phyloP scores from a whole-genome alignment of 2,888 invertebrate species.

The Trissonchulus sp. region DNA sequence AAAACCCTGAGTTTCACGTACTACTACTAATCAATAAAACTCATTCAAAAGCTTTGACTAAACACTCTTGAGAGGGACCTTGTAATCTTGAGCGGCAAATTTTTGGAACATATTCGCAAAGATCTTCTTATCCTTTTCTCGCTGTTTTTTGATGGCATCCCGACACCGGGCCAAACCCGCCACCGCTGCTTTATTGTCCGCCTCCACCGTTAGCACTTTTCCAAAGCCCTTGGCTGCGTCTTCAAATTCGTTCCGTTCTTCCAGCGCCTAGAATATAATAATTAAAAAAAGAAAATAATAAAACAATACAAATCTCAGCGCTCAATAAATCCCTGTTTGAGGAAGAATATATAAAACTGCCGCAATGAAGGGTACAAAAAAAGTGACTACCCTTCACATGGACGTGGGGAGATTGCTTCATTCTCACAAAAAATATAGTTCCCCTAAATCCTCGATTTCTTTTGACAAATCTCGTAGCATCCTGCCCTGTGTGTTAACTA shows the following conservation, averaged over 20 bases:
- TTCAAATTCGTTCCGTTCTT: conserved; percentile 70
- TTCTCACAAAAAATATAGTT: too few relatives aligned
- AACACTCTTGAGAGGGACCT: too few relatives aligned
- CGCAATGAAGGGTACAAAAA: background rate
- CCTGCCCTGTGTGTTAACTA: too few relatives aligned
- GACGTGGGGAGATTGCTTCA: too few relatives aligned
- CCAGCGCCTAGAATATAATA: conserved; percentile 59
- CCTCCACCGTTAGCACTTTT: conserved; percentile 68
- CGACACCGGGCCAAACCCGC: conserved; percentile 61
- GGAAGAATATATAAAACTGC: too few relatives aligned
- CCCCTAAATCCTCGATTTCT: too few relatives aligned
- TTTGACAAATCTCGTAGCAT: too few relatives aligned
- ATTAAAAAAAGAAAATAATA: background rate
- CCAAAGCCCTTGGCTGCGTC: conserved; percentile 71
- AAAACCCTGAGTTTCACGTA: too few relatives aligned
- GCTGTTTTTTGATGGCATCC: conserved; percentile 67
- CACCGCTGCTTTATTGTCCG: conserved; percentile 75
- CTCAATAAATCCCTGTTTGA: background rate
- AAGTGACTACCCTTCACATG: too few relatives aligned
- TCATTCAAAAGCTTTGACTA: too few relatives aligned
- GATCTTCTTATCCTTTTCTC: conserved; percentile 72
- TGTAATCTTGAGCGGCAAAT: conserved; percentile 57
- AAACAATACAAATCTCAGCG: conserved; percentile 9
- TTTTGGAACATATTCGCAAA: conserved; percentile 94
- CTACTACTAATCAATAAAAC: too few relatives aligned